Percentiles rank a stretch among this genome's conserved stretches.
Evolutionary conservation across 2,113 vertebrate species (phyloP).

Genomic region (Balaeniceps rex): DNA sequence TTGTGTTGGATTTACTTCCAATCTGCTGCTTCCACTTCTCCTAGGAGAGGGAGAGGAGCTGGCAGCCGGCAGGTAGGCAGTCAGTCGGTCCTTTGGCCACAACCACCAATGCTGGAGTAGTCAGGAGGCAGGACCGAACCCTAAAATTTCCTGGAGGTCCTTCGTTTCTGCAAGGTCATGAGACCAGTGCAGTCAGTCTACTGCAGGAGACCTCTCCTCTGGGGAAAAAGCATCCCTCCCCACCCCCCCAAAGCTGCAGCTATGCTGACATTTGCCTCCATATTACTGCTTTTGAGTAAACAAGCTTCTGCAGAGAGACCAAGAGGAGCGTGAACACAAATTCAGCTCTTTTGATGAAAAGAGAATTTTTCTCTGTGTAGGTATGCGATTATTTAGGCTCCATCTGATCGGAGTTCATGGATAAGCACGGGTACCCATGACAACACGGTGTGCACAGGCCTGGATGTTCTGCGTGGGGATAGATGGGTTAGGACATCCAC

Average conservation of each 20-base stretch:
- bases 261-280: background rate
- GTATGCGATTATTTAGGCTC: background rate
- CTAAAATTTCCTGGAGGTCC: background rate
- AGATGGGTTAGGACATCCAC: background rate
- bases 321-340: background rate
- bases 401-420: background rate
- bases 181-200: background rate
- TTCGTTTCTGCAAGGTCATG: background rate
- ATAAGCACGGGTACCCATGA: slow-evolving; percentile 15
- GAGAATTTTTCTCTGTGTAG: background rate
- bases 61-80: background rate
- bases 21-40: background rate
- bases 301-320: background rate
- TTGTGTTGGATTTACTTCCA: background rate
- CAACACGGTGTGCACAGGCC: background rate
- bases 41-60: background rate
- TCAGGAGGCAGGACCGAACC: background rate
- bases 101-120: background rate
- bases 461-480: background rate
- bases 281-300: background rate
- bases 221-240: background rate
- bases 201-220: background rate
- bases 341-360: background rate
- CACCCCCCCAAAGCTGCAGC: background rate
- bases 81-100: background rate